A percentile compares a stretch with the other conserved stretches of the same genome.
These are phyloP conservation scores for Ceratina australensis DNA, from an alignment of 1,140 invertebrate species.

Conservation along the genomic window DNA sequence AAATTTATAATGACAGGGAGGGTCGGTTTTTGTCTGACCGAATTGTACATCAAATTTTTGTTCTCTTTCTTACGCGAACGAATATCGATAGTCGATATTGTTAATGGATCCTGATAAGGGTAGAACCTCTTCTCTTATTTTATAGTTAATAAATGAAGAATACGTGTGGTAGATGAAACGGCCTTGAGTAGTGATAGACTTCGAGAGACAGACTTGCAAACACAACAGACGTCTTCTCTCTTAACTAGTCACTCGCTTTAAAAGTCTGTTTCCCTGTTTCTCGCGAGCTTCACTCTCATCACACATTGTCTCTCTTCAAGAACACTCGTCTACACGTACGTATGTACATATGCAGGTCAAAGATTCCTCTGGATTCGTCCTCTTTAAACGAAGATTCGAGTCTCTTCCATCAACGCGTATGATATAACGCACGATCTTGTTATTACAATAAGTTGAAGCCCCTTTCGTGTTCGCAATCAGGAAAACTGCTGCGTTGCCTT, in stretches of 20 bases:
- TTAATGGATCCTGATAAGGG: constrained; percentile 13
- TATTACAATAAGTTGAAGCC: not conserved
- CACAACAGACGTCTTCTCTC: not conserved
- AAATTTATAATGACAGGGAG: constrained; percentile 46
- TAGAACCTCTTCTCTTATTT: no score
- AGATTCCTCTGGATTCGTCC: not conserved
- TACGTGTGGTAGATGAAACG: not conserved
- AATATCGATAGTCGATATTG: constrained; percentile 5
- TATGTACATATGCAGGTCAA: not conserved
- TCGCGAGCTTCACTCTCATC: constrained; percentile 12
- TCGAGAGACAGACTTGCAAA: not conserved
- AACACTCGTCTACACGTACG: not conserved
- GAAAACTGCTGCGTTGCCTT: constrained; percentile 4
- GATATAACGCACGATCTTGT: no score
- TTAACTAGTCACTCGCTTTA: constrained; percentile 10
- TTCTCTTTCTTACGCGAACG: not conserved
- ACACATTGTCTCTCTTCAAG: constrained; percentile 16
- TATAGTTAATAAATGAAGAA: no score
- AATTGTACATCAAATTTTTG: not conserved
- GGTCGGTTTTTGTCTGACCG: not conserved
- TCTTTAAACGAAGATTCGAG: not conserved
- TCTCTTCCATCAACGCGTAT: no score
- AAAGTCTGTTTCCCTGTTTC: constrained; percentile 5
- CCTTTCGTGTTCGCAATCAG: not conserved
- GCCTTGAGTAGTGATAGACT: constrained; percentile 8